phyloP scores from a whole-genome alignment of 2,797 vertebrate genomes.

The Chelon labrosus region DNA sequence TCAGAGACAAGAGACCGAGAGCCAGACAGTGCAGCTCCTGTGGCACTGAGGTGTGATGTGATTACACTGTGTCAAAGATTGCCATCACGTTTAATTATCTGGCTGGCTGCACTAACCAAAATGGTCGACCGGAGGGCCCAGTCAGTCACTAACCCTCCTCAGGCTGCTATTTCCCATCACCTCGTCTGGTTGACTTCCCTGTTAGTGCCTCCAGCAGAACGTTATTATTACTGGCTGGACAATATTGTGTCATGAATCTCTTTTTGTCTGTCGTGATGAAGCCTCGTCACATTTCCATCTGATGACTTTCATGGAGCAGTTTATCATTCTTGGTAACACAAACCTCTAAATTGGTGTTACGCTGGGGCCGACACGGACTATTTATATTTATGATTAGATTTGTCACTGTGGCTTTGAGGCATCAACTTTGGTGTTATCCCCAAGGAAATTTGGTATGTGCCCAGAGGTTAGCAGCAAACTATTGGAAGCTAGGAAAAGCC shows the following conservation, averaged over 20 bases:
- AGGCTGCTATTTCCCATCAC: conserved; percentile 56
- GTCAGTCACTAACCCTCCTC: conserved; percentile 44
- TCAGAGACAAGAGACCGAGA: conserved; percentile 43
- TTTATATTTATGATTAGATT: conserved; percentile 21
- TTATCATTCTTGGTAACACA: neutral
- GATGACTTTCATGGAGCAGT: conserved; percentile 24
- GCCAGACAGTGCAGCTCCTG: conserved; percentile 60
- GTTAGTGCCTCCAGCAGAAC: conserved; percentile 58
- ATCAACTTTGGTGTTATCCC: neutral
- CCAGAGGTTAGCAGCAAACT: neutral
- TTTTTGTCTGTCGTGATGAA: conserved; percentile 26
- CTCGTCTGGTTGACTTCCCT: conserved; percentile 56
- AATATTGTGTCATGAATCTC: conserved; percentile 57
- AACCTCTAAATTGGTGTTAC: conserved; percentile 2
- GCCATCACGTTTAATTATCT: conserved; percentile 82
- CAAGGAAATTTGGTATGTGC: neutral
- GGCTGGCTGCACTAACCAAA: conserved; percentile 78
- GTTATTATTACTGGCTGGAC: conserved; percentile 55
- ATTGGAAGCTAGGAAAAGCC: neutral
- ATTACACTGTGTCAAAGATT: conserved; percentile 77
- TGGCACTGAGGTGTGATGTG: conserved; percentile 71
- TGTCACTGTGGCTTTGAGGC: conserved; percentile 11
- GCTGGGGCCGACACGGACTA: neutral
- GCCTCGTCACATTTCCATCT: conserved; percentile 22
- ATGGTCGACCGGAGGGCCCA: conserved; percentile 64